Evolutionary conservation across 2,888 invertebrate genomes (phyloP).

Genomic region (Cataglyphis cursor): DNA sequence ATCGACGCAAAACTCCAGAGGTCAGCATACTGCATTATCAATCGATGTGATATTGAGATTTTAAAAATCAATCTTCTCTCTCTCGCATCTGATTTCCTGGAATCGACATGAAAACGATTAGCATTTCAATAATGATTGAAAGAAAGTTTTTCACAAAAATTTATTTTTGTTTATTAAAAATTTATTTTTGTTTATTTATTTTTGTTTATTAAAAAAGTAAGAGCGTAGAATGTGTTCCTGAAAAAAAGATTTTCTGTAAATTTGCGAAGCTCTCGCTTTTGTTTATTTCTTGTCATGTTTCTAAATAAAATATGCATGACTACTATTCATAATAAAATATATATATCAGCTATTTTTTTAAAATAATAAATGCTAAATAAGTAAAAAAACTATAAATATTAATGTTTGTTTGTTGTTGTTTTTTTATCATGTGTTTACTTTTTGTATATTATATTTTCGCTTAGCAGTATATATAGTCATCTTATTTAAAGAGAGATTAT

Average conservation of each 20-base stretch:
- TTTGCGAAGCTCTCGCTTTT: background rate
- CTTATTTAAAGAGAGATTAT: too few species aligned
- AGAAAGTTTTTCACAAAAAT: background rate
- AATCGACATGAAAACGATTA: background rate
- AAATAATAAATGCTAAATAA: too few species aligned
- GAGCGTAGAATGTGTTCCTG: background rate
- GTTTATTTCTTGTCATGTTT: background rate
- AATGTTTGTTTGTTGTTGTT: too few species aligned
- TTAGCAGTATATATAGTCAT: too few species aligned
- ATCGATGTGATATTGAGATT: background rate
- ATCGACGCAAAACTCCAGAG: background rate
- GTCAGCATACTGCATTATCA: background rate
- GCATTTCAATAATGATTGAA: background rate
- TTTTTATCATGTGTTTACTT: too few species aligned
- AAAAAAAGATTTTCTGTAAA: background rate
- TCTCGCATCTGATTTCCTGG: background rate
- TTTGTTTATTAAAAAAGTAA: background rate
- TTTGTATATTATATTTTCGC: too few species aligned
- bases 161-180: background rate
- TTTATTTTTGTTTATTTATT: background rate
- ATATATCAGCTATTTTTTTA: background rate
- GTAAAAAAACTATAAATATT: too few species aligned
- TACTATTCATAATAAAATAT: background rate
- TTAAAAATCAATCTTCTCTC: background rate
- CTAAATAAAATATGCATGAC: background rate